phyloP scores from a whole-genome alignment of 2,797 vertebrate genomes.

The Diplodus puntazzo region DNA sequence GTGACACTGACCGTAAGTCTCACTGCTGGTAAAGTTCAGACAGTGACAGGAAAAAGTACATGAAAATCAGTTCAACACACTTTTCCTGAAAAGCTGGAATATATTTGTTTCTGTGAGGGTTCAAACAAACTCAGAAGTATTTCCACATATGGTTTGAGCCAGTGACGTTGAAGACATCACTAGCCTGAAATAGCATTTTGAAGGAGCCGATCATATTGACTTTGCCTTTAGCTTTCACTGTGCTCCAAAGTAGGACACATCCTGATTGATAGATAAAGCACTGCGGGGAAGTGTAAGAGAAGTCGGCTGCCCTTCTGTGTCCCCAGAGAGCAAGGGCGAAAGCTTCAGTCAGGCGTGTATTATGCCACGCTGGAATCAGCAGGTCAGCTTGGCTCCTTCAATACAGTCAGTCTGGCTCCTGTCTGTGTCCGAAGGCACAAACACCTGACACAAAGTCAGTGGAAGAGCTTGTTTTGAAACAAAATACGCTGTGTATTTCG shows the following conservation, averaged over 20 bases:
- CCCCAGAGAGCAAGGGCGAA: conserved; percentile 28
- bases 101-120: not conserved
- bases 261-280: conserved; percentile 19
- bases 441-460: not conserved
- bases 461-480: not conserved
- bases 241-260: conserved; percentile 12
- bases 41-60: not conserved
- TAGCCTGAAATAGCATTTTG: conserved; percentile 11
- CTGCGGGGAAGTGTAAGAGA: conserved; percentile 35
- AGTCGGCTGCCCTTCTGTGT: conserved; percentile 28
- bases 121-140: not conserved
- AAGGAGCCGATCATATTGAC: conserved; percentile 26
- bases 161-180: not conserved
- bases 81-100: not conserved
- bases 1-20: not conserved
- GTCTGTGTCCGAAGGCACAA: not conserved
- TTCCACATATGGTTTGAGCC: conserved; percentile 1
- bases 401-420: not conserved
- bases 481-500: not conserved
- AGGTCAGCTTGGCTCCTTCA: too few relatives aligned
- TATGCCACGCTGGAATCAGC: too few relatives aligned
- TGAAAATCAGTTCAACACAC: not conserved
- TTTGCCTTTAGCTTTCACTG: conserved; percentile 25
- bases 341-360: not conserved
- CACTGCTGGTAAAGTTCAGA: not conserved